These are phyloP conservation scores for Monodelphis domestica DNA, from an alignment of 2,797 vertebrate genomes.

Conservation along the genomic window DNA sequence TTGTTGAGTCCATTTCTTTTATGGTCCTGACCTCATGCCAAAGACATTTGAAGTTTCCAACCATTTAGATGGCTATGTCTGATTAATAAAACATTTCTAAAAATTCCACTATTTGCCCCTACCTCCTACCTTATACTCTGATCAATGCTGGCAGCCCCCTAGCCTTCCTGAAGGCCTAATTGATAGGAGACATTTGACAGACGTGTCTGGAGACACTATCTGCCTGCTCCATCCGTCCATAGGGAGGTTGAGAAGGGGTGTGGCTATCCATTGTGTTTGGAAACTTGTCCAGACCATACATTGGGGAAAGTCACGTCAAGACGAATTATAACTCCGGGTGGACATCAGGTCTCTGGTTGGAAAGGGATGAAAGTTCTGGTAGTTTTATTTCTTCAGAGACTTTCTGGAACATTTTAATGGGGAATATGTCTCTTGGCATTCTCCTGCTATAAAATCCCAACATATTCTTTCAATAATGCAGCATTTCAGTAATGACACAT, in stretches of 20 bases:
- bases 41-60: conserved; percentile 82
- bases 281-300: conserved; percentile 64
- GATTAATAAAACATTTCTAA: conserved; percentile 82
- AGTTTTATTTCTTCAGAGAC: conserved; percentile 77
- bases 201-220: conserved; percentile 63
- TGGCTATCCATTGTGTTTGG: conserved; percentile 51
- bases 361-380: conserved; percentile 74
- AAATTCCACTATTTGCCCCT: conserved; percentile 71
- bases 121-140: conserved; percentile 66
- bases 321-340: conserved; percentile 75
- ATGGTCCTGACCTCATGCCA: conserved; percentile 79
- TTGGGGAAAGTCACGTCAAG: conserved; percentile 66
- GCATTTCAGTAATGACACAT: conserved; percentile 27
- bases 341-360: conserved; percentile 75
- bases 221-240: conserved; percentile 36
- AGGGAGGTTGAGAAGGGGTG: conserved; percentile 57
- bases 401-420: conserved; percentile 71
- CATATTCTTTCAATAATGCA: conserved; percentile 64
- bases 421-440: conserved; percentile 59
- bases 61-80: conserved; percentile 84
- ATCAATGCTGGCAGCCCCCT: conserved; percentile 66
- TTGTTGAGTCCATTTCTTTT: conserved; percentile 83
- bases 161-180: conserved; percentile 63
- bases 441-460: background rate
- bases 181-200: conserved; percentile 72